Evolutionary conservation across 2,888 invertebrate species (phyloP).

Genomic region (Amphiduros pacificus): DNA sequence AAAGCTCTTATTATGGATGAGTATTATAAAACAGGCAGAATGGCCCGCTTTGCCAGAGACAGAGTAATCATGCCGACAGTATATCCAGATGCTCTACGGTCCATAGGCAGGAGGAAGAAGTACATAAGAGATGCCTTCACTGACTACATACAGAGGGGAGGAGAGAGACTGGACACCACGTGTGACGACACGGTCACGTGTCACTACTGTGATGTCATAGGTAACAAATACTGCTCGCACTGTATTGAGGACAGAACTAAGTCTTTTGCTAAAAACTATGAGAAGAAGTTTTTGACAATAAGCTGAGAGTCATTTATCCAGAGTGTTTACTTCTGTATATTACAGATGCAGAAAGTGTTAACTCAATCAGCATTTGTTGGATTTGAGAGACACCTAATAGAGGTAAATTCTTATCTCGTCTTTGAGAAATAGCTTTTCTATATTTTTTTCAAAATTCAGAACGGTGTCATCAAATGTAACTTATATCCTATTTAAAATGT

Average conservation of each 20-base stretch:
- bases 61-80: conserved; percentile 7
- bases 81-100: neutral
- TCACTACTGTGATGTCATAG: conserved; percentile 14
- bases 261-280: conserved; percentile 2
- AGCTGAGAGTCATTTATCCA: too few relatives aligned
- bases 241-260: conserved; percentile 15
- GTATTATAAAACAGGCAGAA: conserved; percentile 3
- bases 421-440: too few relatives aligned
- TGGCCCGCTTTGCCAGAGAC: conserved; percentile 2
- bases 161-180: neutral
- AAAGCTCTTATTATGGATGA: conserved; percentile 8
- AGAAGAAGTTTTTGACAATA: too few relatives aligned
- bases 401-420: too few relatives aligned
- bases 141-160: conserved; percentile 1
- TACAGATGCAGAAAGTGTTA: too few relatives aligned
- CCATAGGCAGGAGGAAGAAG: neutral
- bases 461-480: too few relatives aligned
- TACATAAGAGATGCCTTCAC: conserved; percentile 2
- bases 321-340: too few relatives aligned
- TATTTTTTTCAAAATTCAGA: too few relatives aligned
- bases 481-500: too few relatives aligned
- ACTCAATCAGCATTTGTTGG: too few relatives aligned
- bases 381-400: too few relatives aligned
- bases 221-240: conserved; percentile 14
- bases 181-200: neutral